Evolutionary conservation across 2,797 vertebrate species (phyloP), one percentile per base, ranked within the genome.

Genomic region (Ataeniobius toweri): DNA sequence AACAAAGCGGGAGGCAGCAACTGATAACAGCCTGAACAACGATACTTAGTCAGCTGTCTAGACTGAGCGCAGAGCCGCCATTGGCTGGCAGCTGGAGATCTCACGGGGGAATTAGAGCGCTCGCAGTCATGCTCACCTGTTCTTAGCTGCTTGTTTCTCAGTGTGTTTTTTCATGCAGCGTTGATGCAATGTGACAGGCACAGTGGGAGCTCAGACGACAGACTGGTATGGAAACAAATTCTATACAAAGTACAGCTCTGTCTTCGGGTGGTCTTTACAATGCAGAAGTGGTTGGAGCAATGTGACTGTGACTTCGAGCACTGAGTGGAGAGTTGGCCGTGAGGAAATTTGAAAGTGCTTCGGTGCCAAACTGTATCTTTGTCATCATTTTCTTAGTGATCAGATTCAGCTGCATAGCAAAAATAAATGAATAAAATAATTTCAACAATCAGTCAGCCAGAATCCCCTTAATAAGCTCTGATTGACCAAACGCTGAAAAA

Each of bases 41-140:
- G 90, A 89, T 89, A 84, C 85, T 83, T 79, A 63, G 77, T 71
- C 80, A 88, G 91, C 86, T 91, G 92, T 93, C 92, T 92, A 93
- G 93, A 92, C 91, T 31, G 80, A 86, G 83, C 55, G 78, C 80
- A 75, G 79, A 81, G 83, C 79, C 53, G 82, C 86, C 36, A 69
- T 81, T 73, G 82, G 80, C 81, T 83, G 82, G 81, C 87, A 84
- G 80, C 73, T 75, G 85, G 86, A 80, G 83, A 83, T 88, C 85
- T 90, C 87, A 36, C 6, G 79, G 75, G 84, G 86, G 85, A 83
- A 89, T 89, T 87, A 89, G 76, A 79, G 75, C 86, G 79, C 86
- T 88, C 88, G 74, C 75, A 56, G 65, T 82, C 75, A 41, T 78
- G 74, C 86, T 93, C 92, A 93, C 92, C 93, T 94, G 88, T 91